These are phyloP conservation scores for Carcina quercana DNA, from an alignment of 2,888 invertebrate genomes.

Conservation along the genomic window DNA sequence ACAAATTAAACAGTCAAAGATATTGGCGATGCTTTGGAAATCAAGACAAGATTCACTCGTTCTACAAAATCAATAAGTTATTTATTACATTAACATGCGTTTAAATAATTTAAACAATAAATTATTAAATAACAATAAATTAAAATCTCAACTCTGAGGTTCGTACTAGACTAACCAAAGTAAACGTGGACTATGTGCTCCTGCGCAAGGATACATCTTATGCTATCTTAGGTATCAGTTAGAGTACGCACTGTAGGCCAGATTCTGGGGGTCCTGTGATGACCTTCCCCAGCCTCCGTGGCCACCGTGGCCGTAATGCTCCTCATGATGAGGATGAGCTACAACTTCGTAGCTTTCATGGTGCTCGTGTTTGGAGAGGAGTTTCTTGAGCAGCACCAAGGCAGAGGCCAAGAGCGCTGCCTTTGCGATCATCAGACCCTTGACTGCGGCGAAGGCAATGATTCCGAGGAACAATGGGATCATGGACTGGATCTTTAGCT, in stretches of 20 bases:
- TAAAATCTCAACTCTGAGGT: conserved; percentile 56
- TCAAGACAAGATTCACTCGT: conserved; percentile 56
- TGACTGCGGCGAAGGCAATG: conserved; percentile 87
- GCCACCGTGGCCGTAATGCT: conserved; percentile 70
- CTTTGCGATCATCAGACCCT: conserved; percentile 89
- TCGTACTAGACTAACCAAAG: conserved; percentile 44
- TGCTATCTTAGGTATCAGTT: conserved; percentile 49
- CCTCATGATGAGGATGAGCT: conserved; percentile 78
- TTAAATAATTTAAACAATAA: conserved; percentile 41
- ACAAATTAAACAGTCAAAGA: conserved; percentile 15
- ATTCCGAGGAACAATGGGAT: conserved; percentile 83
- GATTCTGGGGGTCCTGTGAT: conserved; percentile 77
- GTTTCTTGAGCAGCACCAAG: conserved; percentile 79
- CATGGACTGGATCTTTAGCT: conserved; percentile 85
- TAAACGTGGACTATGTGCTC: conserved; percentile 17
- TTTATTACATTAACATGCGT: conserved; percentile 18
- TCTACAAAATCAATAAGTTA: conserved; percentile 17
- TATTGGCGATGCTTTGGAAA: conserved; percentile 35
- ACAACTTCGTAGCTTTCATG: conserved; percentile 86
- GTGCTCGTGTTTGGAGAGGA: conserved; percentile 79
- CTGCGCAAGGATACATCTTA: conserved; percentile 21
- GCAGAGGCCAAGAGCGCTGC: conserved; percentile 85
- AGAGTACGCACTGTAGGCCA: conserved; percentile 82
- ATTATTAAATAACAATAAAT: conserved; percentile 66
- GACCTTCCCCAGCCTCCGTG: conserved; percentile 80